Evolutionary conservation across 30 jellyfish, hydroid and myxozoan species (phyloP), one percentile per base, ranked within the genome.

Genomic region (Turritopsis rubra): DNA sequence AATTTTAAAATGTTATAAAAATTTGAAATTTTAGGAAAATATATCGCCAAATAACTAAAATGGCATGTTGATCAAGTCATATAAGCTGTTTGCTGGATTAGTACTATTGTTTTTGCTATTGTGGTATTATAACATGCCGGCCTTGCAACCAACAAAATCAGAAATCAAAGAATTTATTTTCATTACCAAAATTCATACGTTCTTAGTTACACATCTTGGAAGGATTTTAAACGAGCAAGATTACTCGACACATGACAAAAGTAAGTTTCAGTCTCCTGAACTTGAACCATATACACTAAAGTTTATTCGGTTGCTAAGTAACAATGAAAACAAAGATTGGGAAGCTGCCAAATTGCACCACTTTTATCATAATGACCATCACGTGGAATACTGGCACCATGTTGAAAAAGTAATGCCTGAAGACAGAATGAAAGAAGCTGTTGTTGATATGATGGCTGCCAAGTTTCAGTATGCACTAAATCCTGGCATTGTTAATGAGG

Each of bases 371-470:
- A 74, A 74, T 74, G 82, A 74, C 41, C 82, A 74, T 74, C 82
- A 74, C 23, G 65, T 4, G 24, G 65, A 74, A 29, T 74, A 74
- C 65, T 74, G 82, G 82, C 28, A 13, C 3, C 82, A 74, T 29
- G 8, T 8, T 28, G 41, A 74, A 22, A 26, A 23, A 23, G 21
- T 16, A 26, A 74, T 74, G 82, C 82, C 82, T 23, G 19, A 7
- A 41, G 65, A 74, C 24, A 26, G 65, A n/a, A 24, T 74, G n/a
- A 24, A 26, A 30, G 82, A 74, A 30, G 82, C 82, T 30, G 65
- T 74, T 30, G 41, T 74, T 23, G 82, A 74, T 21, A 74, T 74
- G 82, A 74, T 74, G 82, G 82, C 82, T 21, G 82, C 82, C 7
- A 74, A 74, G 65, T 74, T 74, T 74, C 82, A 74, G 65, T 74